Percentiles rank a stretch among this genome's conserved stretches.
Conservation (phyloP, 2,797 vertebrate species). For the Sardinella longiceps region DNA sequence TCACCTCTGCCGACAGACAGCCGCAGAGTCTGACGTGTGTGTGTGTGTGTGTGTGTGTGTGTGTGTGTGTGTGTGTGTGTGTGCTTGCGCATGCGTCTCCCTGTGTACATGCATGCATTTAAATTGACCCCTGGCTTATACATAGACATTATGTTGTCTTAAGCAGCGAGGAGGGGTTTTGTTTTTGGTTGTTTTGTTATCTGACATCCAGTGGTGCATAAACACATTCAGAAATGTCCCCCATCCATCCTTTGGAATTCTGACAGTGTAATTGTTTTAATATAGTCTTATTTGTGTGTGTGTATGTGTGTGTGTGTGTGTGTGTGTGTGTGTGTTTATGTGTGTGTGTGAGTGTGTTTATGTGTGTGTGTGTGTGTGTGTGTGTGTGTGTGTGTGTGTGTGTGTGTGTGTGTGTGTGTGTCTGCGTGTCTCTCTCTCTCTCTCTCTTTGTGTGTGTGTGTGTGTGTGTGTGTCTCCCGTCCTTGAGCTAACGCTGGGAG, state of each 20-base stretch:
- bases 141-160: not conserved
- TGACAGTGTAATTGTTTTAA: constrained; percentile 23
- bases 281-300: constrained; percentile 7
- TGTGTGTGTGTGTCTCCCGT: not conserved
- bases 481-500: not conserved
- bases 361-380: not conserved
- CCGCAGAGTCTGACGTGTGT: not conserved
- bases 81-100: not conserved
- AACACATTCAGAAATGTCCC: not conserved
- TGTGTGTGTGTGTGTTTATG: not conserved
- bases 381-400: constrained; percentile 8
- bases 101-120: not conserved
- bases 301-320: no score
- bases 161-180: not conserved
- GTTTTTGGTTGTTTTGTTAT: not conserved
- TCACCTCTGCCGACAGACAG: constrained; percentile 11
- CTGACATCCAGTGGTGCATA: not conserved
- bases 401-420: not conserved
- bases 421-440: not conserved
- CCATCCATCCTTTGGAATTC: not conserved
- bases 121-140: not conserved
- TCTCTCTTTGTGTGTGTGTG: not conserved
- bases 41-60: not conserved
- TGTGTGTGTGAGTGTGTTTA: not conserved
- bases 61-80: not conserved